Evolutionary conservation across 2,888 invertebrate species (phyloP).

Genomic region (Branchellion lobata): DNA sequence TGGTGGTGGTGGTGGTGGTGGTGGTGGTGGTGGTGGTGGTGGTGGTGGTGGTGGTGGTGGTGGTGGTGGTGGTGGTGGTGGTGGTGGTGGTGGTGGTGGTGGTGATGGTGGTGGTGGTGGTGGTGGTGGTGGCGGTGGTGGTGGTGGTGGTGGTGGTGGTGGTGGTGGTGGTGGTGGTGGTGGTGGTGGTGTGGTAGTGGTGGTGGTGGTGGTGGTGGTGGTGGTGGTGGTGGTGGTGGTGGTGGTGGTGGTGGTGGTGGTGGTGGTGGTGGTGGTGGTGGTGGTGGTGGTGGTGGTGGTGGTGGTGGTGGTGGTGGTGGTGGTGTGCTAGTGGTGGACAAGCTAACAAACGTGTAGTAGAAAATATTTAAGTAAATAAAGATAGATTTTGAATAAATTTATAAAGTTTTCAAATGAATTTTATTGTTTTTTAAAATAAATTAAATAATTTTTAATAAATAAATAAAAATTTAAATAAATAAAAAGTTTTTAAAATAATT

Average conservation of each 20-base stretch:
- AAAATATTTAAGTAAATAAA: too few relatives aligned
- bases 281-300: not conserved
- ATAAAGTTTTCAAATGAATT: too few relatives aligned
- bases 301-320: not conserved
- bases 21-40: not conserved
- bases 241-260: not conserved
- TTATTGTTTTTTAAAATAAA: too few relatives aligned
- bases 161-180: not conserved
- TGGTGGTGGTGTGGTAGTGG: too few relatives aligned
- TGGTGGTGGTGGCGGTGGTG: not conserved
- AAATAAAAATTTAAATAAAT: too few relatives aligned
- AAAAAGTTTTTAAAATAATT: too few relatives aligned
- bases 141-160: not conserved
- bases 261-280: constrained; percentile 27
- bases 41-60: too few relatives aligned
- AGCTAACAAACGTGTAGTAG: too few relatives aligned
- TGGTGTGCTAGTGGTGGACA: too few relatives aligned
- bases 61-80: constrained; percentile 8
- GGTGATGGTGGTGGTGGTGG: constrained; percentile 10
- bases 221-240: not conserved
- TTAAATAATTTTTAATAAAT: too few relatives aligned
- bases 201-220: not conserved
- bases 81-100: not conserved
- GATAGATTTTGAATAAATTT: too few relatives aligned
- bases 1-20: not conserved